phyloP scores from a whole-genome alignment of 2,113 vertebrate genomes.

The Aix galericulata region DNA sequence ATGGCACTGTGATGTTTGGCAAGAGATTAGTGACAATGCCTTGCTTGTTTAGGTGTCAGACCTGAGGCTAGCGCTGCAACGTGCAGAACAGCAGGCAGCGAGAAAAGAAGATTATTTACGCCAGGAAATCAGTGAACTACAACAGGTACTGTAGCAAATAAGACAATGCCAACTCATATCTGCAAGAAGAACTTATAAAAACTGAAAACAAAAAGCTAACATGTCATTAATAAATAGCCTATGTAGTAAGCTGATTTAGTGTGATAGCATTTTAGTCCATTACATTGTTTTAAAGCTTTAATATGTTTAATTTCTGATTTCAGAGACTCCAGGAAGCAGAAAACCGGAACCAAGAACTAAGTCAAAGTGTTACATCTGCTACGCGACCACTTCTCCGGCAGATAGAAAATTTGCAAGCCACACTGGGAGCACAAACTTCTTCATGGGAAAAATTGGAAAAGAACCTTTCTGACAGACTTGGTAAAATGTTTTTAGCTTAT shows the following conservation, averaged over 20 bases:
- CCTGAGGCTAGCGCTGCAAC: slow-evolving; percentile 89
- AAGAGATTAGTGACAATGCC: neutral
- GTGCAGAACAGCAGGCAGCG: slow-evolving; percentile 92
- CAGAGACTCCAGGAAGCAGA: slow-evolving; percentile 96
- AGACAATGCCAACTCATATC: neutral
- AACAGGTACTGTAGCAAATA: slow-evolving; percentile 83
- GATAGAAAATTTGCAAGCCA: slow-evolving; percentile 96
- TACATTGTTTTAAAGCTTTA: neutral
- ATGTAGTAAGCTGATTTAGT: neutral
- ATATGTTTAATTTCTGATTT: slow-evolving; percentile 7
- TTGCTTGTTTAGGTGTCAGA: slow-evolving; percentile 85
- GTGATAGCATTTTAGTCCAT: neutral
- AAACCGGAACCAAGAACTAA: slow-evolving; percentile 93
- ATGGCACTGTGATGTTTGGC: neutral
- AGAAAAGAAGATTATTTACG: slow-evolving; percentile 96
- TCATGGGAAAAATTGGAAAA: slow-evolving; percentile 97
- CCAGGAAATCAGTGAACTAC: slow-evolving; percentile 92
- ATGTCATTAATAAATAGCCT: neutral
- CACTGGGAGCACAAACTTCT: slow-evolving; percentile 87
- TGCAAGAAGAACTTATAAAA: neutral
- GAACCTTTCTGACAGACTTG: slow-evolving; percentile 93
- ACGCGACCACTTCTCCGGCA: slow-evolving; percentile 93
- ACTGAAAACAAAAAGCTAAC: neutral
- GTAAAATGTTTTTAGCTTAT: slow-evolving; percentile 69
- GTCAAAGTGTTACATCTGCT: slow-evolving; percentile 92